phyloP scores from a whole-genome alignment of 2,797 vertebrate genomes.

The Ceyx erithaca region DNA sequence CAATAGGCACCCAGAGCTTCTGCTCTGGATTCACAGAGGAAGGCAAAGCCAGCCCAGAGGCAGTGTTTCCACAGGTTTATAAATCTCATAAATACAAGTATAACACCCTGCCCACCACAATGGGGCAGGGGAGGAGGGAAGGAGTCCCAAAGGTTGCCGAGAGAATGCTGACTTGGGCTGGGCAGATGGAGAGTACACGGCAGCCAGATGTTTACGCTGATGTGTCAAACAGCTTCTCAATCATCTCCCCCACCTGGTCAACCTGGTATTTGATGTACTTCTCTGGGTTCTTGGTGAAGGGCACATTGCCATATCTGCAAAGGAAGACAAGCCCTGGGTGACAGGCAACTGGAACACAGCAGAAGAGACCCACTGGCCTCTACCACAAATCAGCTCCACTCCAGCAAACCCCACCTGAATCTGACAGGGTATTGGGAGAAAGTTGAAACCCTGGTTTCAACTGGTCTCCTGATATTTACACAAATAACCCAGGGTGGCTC shows the following conservation, averaged over 20 bases:
- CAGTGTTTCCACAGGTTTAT: slow-evolving; percentile 69
- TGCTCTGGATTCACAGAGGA: neutral
- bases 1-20: neutral
- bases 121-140: neutral
- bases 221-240: slow-evolving; percentile 94
- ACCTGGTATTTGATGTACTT: slow-evolving; percentile 95
- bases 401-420: neutral
- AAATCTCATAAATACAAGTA: slow-evolving; percentile 62
- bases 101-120: slow-evolving; percentile 42
- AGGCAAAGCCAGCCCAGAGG: neutral
- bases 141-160: neutral
- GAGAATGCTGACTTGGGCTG: neutral
- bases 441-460: neutral
- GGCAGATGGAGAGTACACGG: neutral
- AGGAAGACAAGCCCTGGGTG: neutral
- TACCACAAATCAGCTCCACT: neutral
- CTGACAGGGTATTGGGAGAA: neutral
- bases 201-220: slow-evolving; percentile 83
- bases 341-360: neutral
- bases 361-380: neutral
- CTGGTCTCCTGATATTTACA: neutral
- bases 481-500: neutral
- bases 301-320: slow-evolving; percentile 88
- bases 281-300: slow-evolving; percentile 97
- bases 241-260: slow-evolving; percentile 96